A percentile compares a stretch with the other conserved stretches of the same genome.
These are phyloP conservation scores for Ischnura elegans DNA, from an alignment of 2,888 invertebrate genomes.

Conservation along the genomic window DNA sequence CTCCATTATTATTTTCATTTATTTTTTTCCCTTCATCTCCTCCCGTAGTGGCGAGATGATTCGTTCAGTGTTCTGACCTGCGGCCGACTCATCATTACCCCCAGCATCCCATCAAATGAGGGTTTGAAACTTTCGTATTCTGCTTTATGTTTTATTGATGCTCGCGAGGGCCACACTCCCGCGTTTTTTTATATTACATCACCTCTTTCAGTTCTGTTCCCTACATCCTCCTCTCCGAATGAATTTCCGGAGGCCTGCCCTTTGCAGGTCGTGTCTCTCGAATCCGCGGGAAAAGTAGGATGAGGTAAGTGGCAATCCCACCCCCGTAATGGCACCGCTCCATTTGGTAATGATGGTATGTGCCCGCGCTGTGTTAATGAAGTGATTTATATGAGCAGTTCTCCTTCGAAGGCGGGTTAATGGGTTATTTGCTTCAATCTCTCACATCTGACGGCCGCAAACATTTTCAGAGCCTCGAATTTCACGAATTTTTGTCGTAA, in stretches of 20 bases:
- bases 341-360: neutral
- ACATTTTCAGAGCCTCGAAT: no score
- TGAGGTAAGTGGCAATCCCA: neutral
- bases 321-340: neutral
- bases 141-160: slow-evolving; percentile 29
- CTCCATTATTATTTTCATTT: neutral
- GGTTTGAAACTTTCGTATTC: neutral
- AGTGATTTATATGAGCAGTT: neutral
- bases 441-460: neutral
- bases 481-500: no score
- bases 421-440: neutral
- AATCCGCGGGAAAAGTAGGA: neutral
- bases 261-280: neutral
- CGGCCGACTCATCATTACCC: neutral
- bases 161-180: neutral
- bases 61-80: slow-evolving; percentile 9
- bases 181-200: neutral
- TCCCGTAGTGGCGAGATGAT: neutral
- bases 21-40: neutral
- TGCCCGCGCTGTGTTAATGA: neutral
- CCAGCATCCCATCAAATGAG: neutral
- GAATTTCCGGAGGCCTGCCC: neutral
- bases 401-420: neutral
- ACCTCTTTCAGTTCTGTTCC: neutral
- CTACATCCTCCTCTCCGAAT: neutral